phyloP scores from a whole-genome alignment of 2,888 invertebrate genomes.

The Phyllotreta striolata region DNA sequence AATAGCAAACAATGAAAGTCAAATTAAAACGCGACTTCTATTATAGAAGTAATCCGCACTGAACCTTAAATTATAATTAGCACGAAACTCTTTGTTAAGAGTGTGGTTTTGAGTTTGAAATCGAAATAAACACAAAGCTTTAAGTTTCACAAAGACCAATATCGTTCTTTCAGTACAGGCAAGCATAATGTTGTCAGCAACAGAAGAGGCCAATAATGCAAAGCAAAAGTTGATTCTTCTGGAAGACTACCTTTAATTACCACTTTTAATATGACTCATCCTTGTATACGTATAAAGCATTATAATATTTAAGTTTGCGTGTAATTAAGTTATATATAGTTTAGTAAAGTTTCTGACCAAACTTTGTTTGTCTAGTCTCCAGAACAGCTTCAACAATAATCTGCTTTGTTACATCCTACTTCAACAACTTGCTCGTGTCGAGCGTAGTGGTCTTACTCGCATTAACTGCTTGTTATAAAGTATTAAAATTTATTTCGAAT shows the following conservation, averaged over 20 bases:
- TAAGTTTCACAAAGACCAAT: slow-evolving; percentile 1
- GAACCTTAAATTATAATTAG: slow-evolving; percentile 11
- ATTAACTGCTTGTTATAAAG: too few species aligned
- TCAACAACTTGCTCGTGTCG: too few species aligned
- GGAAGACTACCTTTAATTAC: too few species aligned
- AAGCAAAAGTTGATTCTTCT: background rate
- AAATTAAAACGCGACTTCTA: too few species aligned
- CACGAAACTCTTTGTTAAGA: background rate
- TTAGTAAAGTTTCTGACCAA: too few species aligned
- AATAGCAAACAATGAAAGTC: too few species aligned
- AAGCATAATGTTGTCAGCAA: background rate
- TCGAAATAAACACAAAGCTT: slow-evolving; percentile 9
- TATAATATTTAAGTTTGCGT: slow-evolving; percentile 1
- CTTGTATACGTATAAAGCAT: background rate
- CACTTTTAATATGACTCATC: background rate
- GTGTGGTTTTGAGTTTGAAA: slow-evolving; percentile 1
- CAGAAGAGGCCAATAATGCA: background rate
- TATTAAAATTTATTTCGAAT: too few species aligned
- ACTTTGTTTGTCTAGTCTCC: too few species aligned
- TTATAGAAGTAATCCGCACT: background rate
- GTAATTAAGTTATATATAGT: too few species aligned
- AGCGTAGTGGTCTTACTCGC: too few species aligned
- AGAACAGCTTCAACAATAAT: too few species aligned
- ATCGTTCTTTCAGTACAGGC: background rate
- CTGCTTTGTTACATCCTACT: too few species aligned